These are phyloP conservation scores for Gastrophryne carolinensis DNA, from an alignment of 2,797 vertebrate species.

Conservation along the genomic window DNA sequence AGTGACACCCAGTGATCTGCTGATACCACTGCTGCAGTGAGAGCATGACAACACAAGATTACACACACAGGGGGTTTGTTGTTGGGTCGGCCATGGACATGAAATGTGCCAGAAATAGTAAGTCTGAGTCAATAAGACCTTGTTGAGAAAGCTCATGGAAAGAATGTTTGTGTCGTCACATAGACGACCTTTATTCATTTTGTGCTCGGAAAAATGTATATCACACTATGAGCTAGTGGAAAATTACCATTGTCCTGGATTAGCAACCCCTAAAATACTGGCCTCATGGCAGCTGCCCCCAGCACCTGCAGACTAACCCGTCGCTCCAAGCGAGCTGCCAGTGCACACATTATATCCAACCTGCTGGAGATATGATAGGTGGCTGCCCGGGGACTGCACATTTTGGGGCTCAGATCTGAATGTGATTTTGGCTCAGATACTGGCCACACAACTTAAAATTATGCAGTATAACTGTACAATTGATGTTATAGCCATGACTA, in stretches of 20 bases:
- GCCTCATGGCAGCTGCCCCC: not conserved
- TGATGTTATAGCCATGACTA: too few relatives aligned
- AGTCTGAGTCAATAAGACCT: conserved; percentile 21
- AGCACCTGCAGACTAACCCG: not conserved
- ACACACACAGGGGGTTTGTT: not conserved
- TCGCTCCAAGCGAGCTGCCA: not conserved
- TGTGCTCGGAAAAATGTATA: conserved; percentile 29
- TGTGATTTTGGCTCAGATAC: too few relatives aligned
- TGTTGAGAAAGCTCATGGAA: conserved; percentile 17
- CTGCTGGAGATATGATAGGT: too few relatives aligned
- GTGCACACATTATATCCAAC: not conserved
- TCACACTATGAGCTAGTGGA: conserved; percentile 21
- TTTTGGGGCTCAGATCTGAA: too few relatives aligned
- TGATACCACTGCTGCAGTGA: not conserved
- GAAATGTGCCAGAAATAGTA: conserved; percentile 32
- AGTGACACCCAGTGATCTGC: not conserved
- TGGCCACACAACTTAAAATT: too few relatives aligned
- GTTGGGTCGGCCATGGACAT: not conserved
- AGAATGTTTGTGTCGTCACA: conserved; percentile 12
- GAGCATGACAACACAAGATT: conserved; percentile 2
- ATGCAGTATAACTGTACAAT: too few relatives aligned
- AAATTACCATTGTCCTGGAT: not conserved
- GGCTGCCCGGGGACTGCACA: too few relatives aligned
- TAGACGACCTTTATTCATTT: not conserved
- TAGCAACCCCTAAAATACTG: not conserved